Evolutionary conservation across 2,113 vertebrate species (phyloP).

Genomic region (Psilopsiagon aurifrons): DNA sequence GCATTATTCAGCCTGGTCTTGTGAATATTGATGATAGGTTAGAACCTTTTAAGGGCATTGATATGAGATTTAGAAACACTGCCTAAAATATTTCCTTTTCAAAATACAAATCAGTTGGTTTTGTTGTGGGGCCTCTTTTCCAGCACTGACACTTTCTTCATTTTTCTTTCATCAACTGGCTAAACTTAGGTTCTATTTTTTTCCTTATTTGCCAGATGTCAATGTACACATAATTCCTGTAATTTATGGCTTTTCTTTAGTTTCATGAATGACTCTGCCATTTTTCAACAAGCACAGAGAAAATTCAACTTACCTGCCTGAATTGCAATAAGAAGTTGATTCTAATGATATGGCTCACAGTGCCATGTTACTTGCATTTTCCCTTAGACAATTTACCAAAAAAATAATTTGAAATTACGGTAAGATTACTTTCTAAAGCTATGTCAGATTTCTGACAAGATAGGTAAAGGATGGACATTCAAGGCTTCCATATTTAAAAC

Average conservation of each 20-base stretch:
- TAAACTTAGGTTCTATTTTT: not conserved
- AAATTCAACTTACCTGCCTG: not conserved
- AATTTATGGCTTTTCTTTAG: not conserved
- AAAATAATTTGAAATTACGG: not conserved
- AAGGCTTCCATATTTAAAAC: not conserved
- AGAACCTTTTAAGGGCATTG: not conserved
- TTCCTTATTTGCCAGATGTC: not conserved
- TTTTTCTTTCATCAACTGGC: not conserved
- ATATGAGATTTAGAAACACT: not conserved
- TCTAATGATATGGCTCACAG: not conserved
- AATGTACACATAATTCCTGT: not conserved
- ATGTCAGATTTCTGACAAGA: not conserved
- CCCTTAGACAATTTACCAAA: not conserved
- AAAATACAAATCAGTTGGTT: not conserved
- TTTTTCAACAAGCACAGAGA: not conserved
- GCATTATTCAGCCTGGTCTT: not conserved
- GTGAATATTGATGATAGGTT: not conserved
- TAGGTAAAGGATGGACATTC: not conserved
- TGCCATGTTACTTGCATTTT: not conserved
- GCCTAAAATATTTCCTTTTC: not conserved
- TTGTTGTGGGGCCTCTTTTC: not conserved
- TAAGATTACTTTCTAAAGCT: not conserved
- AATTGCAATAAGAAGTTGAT: not conserved
- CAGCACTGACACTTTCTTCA: not conserved
- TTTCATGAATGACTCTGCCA: not conserved